Percentiles rank a stretch among this genome's conserved stretches.
Conservation (phyloP, 2,113 vertebrate genomes). For the Ciconia boyciana region DNA sequence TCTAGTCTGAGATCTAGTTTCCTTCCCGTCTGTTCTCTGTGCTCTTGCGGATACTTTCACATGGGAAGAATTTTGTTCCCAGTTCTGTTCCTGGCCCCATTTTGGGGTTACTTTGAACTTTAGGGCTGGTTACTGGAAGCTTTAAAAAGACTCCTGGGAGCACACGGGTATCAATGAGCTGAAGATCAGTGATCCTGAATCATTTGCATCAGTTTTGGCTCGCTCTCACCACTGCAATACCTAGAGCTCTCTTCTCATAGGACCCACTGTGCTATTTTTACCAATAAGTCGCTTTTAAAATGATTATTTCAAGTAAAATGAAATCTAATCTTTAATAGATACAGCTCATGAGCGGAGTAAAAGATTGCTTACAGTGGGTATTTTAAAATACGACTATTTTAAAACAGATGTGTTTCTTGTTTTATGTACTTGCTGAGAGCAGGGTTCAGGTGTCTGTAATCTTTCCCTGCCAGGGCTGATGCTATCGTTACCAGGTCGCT, state of each 20-base stretch:
- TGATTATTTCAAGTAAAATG: not conserved
- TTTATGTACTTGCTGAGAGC: not conserved
- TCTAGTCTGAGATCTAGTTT: not conserved
- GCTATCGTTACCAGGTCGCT: not conserved
- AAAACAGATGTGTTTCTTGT: not conserved
- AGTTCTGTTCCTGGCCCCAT: not conserved
- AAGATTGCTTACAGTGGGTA: not conserved
- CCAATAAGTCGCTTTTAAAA: not conserved
- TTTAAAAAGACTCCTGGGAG: not conserved
- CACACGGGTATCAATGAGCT: not conserved
- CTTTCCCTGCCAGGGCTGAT: not conserved
- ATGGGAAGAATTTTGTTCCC: not conserved
- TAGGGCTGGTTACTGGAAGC: not conserved
- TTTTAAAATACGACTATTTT: not conserved
- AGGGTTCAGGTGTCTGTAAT: slow-evolving; percentile 50
- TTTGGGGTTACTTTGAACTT: not conserved
- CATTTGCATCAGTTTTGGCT: not conserved
- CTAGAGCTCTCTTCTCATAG: not conserved
- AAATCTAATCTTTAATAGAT: not conserved
- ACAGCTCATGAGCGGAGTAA: fast-evolving
- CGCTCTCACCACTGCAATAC: not conserved
- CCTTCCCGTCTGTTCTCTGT: not conserved
- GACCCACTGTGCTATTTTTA: not conserved
- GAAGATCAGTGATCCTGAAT: not conserved
- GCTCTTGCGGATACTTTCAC: not conserved